Evolutionary conservation across 2,888 invertebrate genomes (phyloP), one percentile per base, ranked within the genome.

Genomic region (Drosophila mayaguana): DNA sequence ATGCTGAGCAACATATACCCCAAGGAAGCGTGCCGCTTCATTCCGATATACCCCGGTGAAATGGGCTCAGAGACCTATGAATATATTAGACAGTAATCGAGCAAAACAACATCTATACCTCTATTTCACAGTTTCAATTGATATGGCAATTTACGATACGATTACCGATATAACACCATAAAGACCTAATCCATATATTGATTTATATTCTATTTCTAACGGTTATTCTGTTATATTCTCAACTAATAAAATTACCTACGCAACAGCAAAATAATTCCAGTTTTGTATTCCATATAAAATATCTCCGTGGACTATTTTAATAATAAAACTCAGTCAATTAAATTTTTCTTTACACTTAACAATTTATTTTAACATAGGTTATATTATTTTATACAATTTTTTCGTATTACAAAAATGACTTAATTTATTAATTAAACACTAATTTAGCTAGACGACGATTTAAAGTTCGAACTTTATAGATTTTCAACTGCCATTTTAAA

Each of bases 291-390:
- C 7, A 45, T 22, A 45, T 20, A 18, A 42, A n/a, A 40, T 18
- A 40, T 18, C 0, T n/a, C 18, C 18, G n/a, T n/a, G n/a, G n/a
- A n/a, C 11, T 11, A 32, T 32, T 32, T 11, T 11, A 32, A 32
- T 32, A 32, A 32, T 45, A 54, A 72, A 63, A 53, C 38, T 16
- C 43, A n/a, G 2, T 45, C 22, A 28, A 45, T 79, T 66, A 43
- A 56, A 69, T 66, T 57, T 63, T 73, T 55, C 59, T 63, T 67
- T 83, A 80, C 62, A 70, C 89, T 83, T 86, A 86, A 90, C 88
- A 90, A 80, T 86, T 88, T 90, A 90, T 86, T 86, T 82, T 89
- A 88, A 90, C 90, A 90, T 80, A 77, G 80, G 71, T 88, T 86
- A 73, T 89, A 77, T 72, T 78, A 73, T 75, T 78, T 79, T 72